Percentiles rank a stretch among this genome's conserved stretches.
Conservation (phyloP, 64 coral and sea anemone genomes). For the Pocillopora damicornis region DNA sequence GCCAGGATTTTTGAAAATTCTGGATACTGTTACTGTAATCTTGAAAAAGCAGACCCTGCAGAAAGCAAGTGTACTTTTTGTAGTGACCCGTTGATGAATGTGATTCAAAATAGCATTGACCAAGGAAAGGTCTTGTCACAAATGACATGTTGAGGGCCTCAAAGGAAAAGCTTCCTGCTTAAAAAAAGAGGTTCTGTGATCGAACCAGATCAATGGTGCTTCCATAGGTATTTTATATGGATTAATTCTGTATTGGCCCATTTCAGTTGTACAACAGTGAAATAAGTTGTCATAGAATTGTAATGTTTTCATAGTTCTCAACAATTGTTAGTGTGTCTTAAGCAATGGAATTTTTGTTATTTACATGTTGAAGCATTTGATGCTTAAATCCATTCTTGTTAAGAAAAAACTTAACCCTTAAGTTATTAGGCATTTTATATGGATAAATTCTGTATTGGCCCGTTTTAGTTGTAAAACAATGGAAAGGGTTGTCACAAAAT, state of each 20-base stretch:
- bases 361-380: background rate
- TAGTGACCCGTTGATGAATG: constrained; percentile 9
- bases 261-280: too few relatives aligned
- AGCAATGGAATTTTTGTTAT: background rate
- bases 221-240: too few relatives aligned
- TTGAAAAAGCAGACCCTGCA: constrained; percentile 13
- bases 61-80: constrained; percentile 37
- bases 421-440: background rate
- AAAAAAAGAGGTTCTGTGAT: too few relatives aligned
- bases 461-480: background rate
- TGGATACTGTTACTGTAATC: constrained; percentile 26
- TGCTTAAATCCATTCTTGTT: background rate
- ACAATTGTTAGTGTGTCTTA: background rate
- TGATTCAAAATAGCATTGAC: constrained; percentile 24
- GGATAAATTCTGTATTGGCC: constrained; percentile 4
- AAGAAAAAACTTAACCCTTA: too few relatives aligned
- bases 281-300: background rate
- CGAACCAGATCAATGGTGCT: too few relatives aligned
- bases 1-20: constrained; percentile 7
- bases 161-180: too few relatives aligned
- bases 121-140: constrained; percentile 17
- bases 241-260: too few relatives aligned
- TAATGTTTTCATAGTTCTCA: background rate
- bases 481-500: constrained; percentile 12
- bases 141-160: too few relatives aligned